Evolutionary conservation across 1,140 invertebrate species (phyloP), one percentile per base, ranked within the genome.

Genomic region (Asbolus verrucosus): DNA sequence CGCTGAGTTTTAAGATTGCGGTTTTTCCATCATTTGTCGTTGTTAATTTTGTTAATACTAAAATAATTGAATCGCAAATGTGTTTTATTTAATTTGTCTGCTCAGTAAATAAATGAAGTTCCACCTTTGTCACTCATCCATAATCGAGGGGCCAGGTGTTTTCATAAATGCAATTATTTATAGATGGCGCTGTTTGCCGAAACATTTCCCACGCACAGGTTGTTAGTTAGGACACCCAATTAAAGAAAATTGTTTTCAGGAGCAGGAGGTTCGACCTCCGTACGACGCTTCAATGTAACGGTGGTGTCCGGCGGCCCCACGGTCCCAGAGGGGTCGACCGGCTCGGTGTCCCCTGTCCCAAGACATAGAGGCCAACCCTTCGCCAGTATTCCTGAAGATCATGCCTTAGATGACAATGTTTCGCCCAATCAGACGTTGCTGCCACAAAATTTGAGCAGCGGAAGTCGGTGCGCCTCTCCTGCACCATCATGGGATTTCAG

Each of bases 251-350:
- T 68, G 54, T 65, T 68, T 68, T 43, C 65, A 73, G 71, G 60
- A 13, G 65, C 30, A 9, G 65, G 65, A 13, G 30, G 71, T 50
- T 31, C 30, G 9, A 36, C 73, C 24, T 69, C 68, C 18, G 46
- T 1, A 54, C 78, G 79, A 11, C 79, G 79, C 16, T 81, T 81
- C 72, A 81, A 81, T 79, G 79, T 81, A 71, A 81, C 79, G 1
- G 77, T 81, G 1, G 77, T 80, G 41, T 62, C 73, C 15, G 70
- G 67, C 36, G 76, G 74, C 9, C 68, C 75, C 9, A 66, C 67
- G 6, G 68, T 19, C 11, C 30, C 36, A 8, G 66, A 70, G 41
- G 67, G 70, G 18, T 66, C 70, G 15, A 59, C 70, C 30, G 67
- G 46, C 30, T 72, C 73, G 59, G 68, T 74, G 16, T 80, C 78